Evolutionary conservation across 2,113 vertebrate genomes (phyloP).

Genomic region (Percina caprodes): DNA sequence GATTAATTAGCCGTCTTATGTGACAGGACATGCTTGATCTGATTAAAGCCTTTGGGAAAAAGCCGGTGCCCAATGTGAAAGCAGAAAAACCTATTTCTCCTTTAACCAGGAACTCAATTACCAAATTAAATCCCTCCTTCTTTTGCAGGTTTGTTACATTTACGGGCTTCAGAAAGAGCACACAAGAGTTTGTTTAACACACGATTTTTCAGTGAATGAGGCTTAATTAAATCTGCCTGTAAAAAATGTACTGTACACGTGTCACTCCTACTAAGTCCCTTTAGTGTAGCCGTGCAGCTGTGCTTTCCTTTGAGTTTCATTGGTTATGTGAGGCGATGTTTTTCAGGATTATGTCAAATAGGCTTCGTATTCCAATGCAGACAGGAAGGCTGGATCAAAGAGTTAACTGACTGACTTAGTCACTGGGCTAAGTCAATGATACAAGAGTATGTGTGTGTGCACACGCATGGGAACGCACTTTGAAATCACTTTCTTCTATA

Average conservation of each 20-base stretch:
- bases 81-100: constrained; percentile 51
- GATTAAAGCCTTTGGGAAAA: constrained; percentile 75
- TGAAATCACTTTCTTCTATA: constrained; percentile 39
- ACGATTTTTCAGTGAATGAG: constrained; percentile 62
- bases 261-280: constrained; percentile 67
- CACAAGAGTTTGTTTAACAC: constrained; percentile 57
- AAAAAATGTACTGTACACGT: constrained; percentile 68
- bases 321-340: constrained; percentile 59
- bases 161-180: constrained; percentile 25
- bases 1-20: constrained; percentile 81
- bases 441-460: constrained; percentile 8
- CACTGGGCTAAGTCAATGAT: constrained; percentile 58
- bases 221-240: constrained; percentile 76
- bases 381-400: constrained; percentile 74
- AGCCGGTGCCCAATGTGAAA: constrained; percentile 38
- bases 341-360: constrained; percentile 75
- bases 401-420: constrained; percentile 63
- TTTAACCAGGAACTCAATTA: constrained; percentile 70
- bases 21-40: constrained; percentile 79
- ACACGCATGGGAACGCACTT: constrained; percentile 1
- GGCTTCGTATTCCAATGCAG: constrained; percentile 61
- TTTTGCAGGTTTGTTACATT: constrained; percentile 47
- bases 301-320: constrained; percentile 57
- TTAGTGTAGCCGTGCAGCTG: constrained; percentile 56
- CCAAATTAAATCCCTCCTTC: constrained; percentile 41